phyloP scores from a whole-genome alignment of 2,113 vertebrate genomes.

The Cynoglossus semilaevis region DNA sequence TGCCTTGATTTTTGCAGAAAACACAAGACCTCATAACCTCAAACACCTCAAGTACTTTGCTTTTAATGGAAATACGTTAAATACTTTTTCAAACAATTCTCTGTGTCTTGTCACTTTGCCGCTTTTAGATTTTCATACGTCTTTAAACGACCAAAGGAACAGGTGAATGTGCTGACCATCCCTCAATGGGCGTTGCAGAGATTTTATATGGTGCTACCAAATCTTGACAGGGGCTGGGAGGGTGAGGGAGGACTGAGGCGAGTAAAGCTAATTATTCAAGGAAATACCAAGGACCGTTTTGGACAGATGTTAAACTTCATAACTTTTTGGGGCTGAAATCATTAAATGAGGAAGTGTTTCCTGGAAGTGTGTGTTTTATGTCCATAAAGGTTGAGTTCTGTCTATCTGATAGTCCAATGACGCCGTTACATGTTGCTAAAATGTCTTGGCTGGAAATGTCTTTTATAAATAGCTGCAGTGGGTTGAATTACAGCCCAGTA shows the following conservation, averaged over 20 bases:
- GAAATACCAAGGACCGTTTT: conserved; percentile 16
- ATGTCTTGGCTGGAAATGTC: conserved; percentile 75
- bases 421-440: conserved; percentile 63
- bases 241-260: conserved; percentile 45
- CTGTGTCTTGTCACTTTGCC: not conserved
- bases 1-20: conserved; percentile 1
- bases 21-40: not conserved
- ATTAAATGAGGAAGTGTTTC: conserved; percentile 16
- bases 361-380: conserved; percentile 33
- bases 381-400: conserved; percentile 37
- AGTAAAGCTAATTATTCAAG: conserved; percentile 42
- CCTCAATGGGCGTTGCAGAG: conserved; percentile 44
- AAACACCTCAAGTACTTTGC: not conserved
- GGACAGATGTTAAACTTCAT: conserved; percentile 1
- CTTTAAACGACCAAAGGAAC: conserved; percentile 49
- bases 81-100: conserved; percentile 4
- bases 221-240: conserved; percentile 40
- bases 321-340: conserved; percentile 2
- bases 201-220: conserved; percentile 72
- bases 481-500: conserved; percentile 75
- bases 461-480: conserved; percentile 77
- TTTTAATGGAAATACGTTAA: conserved; percentile 11
- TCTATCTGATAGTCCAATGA: conserved; percentile 61
- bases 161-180: conserved; percentile 65
- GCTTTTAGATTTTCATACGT: conserved; percentile 23